Conservation (phyloP, 2,113 vertebrate species). For the Oophaga pumilio region DNA sequence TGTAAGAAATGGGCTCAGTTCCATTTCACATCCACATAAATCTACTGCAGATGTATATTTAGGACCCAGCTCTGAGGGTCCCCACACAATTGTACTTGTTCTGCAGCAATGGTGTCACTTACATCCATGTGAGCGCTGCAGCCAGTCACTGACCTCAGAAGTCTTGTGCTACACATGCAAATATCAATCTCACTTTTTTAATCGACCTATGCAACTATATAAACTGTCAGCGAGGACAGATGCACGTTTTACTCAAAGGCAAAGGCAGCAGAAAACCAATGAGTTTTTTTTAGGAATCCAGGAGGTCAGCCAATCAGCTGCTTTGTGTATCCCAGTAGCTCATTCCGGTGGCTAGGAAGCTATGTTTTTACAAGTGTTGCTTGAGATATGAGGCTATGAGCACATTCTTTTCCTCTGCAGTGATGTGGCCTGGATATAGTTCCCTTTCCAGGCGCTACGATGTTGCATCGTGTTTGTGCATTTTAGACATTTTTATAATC, state of each 20-base stretch:
- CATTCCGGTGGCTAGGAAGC: neutral
- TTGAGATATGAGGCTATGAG: conserved; percentile 20
- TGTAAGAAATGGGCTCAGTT: no score
- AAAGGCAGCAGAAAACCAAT: neutral
- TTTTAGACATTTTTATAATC: conserved; percentile 52
- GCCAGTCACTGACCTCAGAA: no score
- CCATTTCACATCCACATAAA: no score
- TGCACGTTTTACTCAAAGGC: neutral
- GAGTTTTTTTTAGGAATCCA: neutral
- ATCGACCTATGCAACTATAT: no score
- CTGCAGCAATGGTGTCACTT: no score
- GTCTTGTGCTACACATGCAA: no score
- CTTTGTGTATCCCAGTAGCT: conserved; percentile 7
- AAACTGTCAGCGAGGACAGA: neutral
- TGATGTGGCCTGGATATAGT: conserved; percentile 32
- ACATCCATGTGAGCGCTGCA: no score
- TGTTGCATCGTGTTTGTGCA: conserved; percentile 41
- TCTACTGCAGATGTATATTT: no score
- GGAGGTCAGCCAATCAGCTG: conserved; percentile 19
- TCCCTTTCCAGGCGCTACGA: conserved; percentile 8
- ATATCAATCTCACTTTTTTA: no score
- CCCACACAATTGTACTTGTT: no score
- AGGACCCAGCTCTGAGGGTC: no score
- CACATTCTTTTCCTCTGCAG: conserved; percentile 31
- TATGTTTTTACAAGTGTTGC: conserved; percentile 48